Evolutionary conservation across 2,888 invertebrate species (phyloP).

Genomic region (Periphyllus acericola): DNA sequence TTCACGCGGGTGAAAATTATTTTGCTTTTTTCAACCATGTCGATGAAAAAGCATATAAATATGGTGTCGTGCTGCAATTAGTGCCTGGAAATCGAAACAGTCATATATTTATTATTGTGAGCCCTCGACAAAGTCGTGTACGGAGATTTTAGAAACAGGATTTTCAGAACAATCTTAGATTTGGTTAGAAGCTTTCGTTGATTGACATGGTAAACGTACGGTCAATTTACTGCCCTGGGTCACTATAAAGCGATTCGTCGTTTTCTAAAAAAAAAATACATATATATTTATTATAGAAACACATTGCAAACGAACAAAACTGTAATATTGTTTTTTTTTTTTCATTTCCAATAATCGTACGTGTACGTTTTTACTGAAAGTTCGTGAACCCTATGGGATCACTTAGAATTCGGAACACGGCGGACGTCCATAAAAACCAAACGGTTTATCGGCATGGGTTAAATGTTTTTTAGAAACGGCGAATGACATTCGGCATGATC

Average conservation of each 20-base stretch:
- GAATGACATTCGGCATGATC: constrained; percentile 25
- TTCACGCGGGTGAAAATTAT: too few species aligned
- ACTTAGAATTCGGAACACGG: constrained; percentile 37
- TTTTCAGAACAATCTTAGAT: constrained; percentile 12
- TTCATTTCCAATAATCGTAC: constrained; percentile 35
- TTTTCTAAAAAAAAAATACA: background rate
- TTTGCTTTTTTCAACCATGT: too few species aligned
- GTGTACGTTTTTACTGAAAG: constrained; percentile 36
- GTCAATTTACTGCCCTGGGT: background rate
- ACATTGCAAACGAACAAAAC: background rate
- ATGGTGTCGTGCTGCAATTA: too few species aligned
- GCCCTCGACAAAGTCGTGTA: background rate
- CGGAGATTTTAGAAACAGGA: background rate
- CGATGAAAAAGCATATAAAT: too few species aligned
- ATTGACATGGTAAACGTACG: constrained; percentile 30
- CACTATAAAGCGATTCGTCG: background rate
- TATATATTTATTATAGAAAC: background rate
- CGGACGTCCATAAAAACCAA: constrained; percentile 31
- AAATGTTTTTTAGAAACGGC: constrained; percentile 42
- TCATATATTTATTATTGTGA: background rate
- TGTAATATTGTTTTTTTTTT: constrained; percentile 15
- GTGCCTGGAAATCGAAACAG: too few species aligned
- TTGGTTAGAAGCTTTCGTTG: constrained; percentile 7
- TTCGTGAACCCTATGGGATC: constrained; percentile 29
- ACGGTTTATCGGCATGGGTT: constrained; percentile 28